phyloP scores from a whole-genome alignment of 2,797 vertebrate species.

The Pantherophis vulpinus region DNA sequence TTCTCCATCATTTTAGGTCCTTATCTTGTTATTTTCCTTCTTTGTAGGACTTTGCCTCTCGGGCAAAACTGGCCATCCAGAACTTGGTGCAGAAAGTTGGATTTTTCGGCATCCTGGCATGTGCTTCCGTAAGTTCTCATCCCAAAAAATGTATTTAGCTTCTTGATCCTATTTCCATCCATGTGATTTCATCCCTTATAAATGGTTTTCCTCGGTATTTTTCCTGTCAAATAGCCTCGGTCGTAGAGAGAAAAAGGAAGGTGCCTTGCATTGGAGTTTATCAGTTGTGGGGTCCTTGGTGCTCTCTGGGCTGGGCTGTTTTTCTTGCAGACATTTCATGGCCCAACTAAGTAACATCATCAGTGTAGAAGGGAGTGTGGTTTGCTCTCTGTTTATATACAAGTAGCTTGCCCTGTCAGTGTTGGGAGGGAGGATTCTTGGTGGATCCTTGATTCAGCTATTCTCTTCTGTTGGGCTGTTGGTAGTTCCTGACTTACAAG shows the following conservation, averaged over 20 bases:
- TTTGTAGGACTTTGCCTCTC: constrained; percentile 82
- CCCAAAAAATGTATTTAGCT: neutral
- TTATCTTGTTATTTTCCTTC: constrained; percentile 5
- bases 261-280: neutral
- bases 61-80: constrained; percentile 80
- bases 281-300: neutral
- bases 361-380: neutral
- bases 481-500: no score
- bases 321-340: neutral
- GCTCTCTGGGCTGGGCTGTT: neutral
- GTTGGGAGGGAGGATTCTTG: no score
- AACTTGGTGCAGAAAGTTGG: constrained; percentile 88
- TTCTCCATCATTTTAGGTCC: neutral
- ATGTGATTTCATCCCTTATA: neutral
- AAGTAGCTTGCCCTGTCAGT: no score
- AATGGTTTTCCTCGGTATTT: neutral
- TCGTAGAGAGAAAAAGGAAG: neutral
- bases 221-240: neutral
- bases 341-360: neutral
- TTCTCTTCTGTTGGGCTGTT: no score
- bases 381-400: neutral
- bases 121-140: constrained; percentile 84
- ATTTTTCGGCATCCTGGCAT: constrained; percentile 96
- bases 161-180: neutral
- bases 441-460: no score